Evolutionary conservation across 2,797 vertebrate genomes (phyloP), one percentile per base, ranked within the genome.

Genomic region (Paguma larvata): DNA sequence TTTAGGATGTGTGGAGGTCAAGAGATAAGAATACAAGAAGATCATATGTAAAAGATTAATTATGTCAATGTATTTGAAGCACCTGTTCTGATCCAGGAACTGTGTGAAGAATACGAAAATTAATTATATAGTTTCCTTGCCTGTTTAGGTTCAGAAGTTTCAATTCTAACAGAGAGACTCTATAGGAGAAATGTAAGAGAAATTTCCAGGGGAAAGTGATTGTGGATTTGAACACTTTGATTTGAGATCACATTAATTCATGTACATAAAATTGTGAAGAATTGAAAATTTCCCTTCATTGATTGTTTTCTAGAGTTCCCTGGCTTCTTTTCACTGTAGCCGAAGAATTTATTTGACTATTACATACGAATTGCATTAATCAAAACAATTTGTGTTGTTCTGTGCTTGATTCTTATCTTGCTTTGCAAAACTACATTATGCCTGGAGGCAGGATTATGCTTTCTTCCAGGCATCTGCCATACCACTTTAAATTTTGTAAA

Each of bases 401-500:
- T 83, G 8, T 93, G 48, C 4, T 82, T 73, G n/a, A 93, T 73
- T 95, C 16, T 63, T 53, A 3, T 46, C 73, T 91, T 97, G 19
- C 10, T 83, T 73, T 86, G 53, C 11, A 77, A 62, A 77, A 77
- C 23, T 23, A 62, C 4, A 89, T 44, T 0, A 7, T 95, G 14
- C 30, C 7, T 85, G 63, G 7, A 92, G 68, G 21, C 9, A 34
- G 15, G 77, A 77, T 65, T 83, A 44, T 7, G 15, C 27, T 41
- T 62, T 93, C 44, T 72, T 89, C 91, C 34, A 65, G 89, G 6
- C 21, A 70, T 56, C 68, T 93, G 32, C 11, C 38, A 65, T 21
- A 79, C 7, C 44, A 34, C 25, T 94, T 90, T 85, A 44, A 38
- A 84, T 95, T 70, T 87, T 56, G 18, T 83, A 83, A 91, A 75